phyloP scores from a whole-genome alignment of 1,140 invertebrate genomes.

The Ceratina australensis region DNA sequence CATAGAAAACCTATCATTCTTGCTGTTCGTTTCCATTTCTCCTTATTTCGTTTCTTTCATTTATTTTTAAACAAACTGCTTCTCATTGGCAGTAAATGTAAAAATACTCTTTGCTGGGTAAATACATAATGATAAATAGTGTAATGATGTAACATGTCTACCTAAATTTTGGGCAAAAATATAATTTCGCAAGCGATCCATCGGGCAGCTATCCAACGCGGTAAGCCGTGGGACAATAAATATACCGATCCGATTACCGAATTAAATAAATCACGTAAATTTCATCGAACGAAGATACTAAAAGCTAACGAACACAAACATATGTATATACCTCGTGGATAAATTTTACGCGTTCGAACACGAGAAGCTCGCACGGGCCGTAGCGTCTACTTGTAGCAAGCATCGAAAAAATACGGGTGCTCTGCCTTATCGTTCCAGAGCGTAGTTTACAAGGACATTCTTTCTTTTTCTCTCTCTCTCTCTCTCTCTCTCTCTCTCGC shows the following conservation, averaged over 20 bases:
- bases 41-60: not conserved
- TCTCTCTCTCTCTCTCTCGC: too few species aligned
- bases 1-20: not conserved
- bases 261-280: not conserved
- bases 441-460: not conserved
- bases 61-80: not conserved
- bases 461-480: not conserved
- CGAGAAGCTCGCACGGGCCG: not conserved
- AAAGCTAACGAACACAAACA: constrained; percentile 15
- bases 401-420: constrained; percentile 4
- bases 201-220: not conserved
- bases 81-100: not conserved
- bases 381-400: not conserved
- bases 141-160: not conserved
- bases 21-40: not conserved
- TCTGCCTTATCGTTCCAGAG: constrained; percentile 9
- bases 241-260: not conserved
- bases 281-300: not conserved
- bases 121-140: not conserved
- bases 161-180: not conserved
- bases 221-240: not conserved
- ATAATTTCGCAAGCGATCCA: not conserved
- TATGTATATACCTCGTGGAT: not conserved
- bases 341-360: not conserved
- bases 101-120: not conserved